These are phyloP conservation scores for Leptothorax acervorum DNA, from an alignment of 2,888 invertebrate genomes.

Conservation along the genomic window DNA sequence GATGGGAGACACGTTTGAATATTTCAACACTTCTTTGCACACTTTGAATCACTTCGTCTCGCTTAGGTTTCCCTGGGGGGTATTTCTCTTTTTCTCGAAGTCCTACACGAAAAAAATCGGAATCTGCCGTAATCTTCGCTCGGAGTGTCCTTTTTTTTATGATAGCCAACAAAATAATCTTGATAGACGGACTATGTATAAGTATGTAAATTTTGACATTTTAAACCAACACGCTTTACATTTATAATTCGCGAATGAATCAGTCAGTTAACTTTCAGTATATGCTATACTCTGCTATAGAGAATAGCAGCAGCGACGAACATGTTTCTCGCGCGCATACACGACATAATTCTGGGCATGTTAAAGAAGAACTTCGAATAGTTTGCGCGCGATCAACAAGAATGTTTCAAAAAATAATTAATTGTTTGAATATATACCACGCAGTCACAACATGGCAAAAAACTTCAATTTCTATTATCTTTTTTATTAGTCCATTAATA, in stretches of 20 bases:
- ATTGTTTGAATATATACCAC: background rate
- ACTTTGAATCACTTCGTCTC: background rate
- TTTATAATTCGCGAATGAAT: background rate
- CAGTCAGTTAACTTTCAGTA: background rate
- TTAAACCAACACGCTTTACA: background rate
- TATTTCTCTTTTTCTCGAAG: background rate
- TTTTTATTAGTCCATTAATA: background rate
- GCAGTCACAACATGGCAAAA: background rate
- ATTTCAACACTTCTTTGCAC: background rate
- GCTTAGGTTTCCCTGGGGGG: background rate
- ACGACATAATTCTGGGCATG: background rate
- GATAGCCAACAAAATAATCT: background rate
- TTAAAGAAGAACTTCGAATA: background rate
- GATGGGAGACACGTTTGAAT: background rate
- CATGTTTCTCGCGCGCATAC: background rate
- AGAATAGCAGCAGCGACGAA: background rate
- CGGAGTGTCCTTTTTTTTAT: background rate
- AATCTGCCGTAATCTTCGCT: background rate
- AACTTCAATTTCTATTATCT: background rate
- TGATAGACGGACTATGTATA: background rate
- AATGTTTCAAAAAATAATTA: background rate
- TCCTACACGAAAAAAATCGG: background rate
- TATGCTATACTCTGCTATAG: too few relatives aligned
- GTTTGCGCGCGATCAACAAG: background rate
- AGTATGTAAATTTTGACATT: constrained; percentile 37